Evolutionary conservation across 1,140 invertebrate species (phyloP), one percentile per base, ranked within the genome.

Genomic region (Harpegnathos saltator): DNA sequence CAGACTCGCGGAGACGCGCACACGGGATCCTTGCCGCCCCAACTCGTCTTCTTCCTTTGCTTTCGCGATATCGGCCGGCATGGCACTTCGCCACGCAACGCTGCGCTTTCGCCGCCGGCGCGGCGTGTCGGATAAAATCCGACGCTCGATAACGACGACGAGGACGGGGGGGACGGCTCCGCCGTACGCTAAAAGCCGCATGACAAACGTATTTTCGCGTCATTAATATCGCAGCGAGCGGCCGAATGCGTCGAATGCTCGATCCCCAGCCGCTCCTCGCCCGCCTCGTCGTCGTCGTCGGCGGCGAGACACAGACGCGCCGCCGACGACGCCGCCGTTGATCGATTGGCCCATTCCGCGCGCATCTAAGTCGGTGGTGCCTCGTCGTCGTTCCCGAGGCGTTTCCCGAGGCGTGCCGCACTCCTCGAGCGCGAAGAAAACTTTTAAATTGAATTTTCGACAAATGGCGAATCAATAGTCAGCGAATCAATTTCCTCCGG

Each of bases 1-100:
- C 80, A 81, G 59, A 74, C 65, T 84, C 87, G 54, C 68, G 56
- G 68, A 72, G 52, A 65, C 52, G 56, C 29, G 48, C 61, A 56
- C 52, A 56, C 52, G 44, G 11, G 9, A 73, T 72, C 9, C 38
- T 83, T 59, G 33, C n/a, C 14, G 29, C 33, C 29, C 44, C n/a
- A n/a, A n/a, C n/a, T 73, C 24, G 22, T 48, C 50, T 5, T 14
- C 14, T 22, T 11, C 14, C 29, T 54, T 3, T 38, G 58, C 44
- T 15, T 52, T 44, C 58, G 66, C 68, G 50, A 61, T 26, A n/a
- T 68, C 44, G 9, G 7, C 48, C 17, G 19, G 0, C 22, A 19
- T 44, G 19, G 0, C 22, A 19, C 72, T n/a, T 2, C 26, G 68
- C 38, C 71, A 54, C 56, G 74, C 61, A 75, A 75, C 73, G 73